These are phyloP conservation scores for Standfussiana lucernea DNA, from an alignment of 2,888 invertebrate genomes.

Conservation along the genomic window DNA sequence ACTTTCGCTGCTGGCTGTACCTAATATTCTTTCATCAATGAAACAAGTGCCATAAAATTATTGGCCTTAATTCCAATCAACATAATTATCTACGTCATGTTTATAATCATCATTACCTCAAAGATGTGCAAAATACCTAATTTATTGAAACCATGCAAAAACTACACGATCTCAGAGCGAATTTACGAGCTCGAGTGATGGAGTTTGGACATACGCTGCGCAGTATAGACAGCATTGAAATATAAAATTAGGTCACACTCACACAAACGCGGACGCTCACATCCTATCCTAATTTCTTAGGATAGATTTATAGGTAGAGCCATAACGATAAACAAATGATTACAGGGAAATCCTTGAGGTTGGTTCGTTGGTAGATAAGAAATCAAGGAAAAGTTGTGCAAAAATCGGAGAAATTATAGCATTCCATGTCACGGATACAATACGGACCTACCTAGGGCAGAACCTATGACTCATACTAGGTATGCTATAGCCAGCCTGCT, in stretches of 20 bases:
- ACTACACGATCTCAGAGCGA: slow-evolving; percentile 49
- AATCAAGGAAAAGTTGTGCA: slow-evolving; percentile 27
- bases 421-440: slow-evolving; percentile 47
- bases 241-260: slow-evolving; percentile 70
- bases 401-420: slow-evolving; percentile 46
- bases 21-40: neutral
- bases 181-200: slow-evolving; percentile 38
- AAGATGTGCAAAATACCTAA: neutral
- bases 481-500: slow-evolving; percentile 15
- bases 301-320: slow-evolving; percentile 50
- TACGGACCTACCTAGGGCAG: slow-evolving; percentile 43
- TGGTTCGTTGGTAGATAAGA: neutral
- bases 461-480: slow-evolving; percentile 52
- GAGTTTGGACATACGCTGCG: slow-evolving; percentile 61
- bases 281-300: slow-evolving; percentile 66
- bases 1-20: slow-evolving; percentile 5
- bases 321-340: slow-evolving; percentile 31
- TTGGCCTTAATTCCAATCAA: neutral
- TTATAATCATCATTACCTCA: neutral
- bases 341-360: slow-evolving; percentile 28
- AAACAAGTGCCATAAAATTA: neutral
- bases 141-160: slow-evolving; percentile 20
- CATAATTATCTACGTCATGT: neutral
- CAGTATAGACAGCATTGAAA: slow-evolving; percentile 68
- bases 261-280: slow-evolving; percentile 58